Percentiles rank a stretch among this genome's conserved stretches.
Conservation (phyloP, 2,113 vertebrate species). For the Cisticola juncidis region DNA sequence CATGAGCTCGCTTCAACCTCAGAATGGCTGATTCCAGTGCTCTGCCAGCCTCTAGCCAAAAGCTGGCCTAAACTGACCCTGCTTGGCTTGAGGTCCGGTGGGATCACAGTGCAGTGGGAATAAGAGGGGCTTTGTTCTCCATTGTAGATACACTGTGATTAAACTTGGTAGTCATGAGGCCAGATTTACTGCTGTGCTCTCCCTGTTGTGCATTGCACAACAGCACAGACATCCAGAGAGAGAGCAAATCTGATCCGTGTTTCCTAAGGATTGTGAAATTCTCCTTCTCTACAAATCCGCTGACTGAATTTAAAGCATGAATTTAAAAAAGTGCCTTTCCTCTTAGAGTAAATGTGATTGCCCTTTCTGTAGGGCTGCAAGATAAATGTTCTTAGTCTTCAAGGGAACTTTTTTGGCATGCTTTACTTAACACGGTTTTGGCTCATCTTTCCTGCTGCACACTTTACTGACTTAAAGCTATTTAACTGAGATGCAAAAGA, state of each 20-base stretch:
- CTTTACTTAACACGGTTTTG: neutral
- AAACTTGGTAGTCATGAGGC: neutral
- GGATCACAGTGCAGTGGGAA: neutral
- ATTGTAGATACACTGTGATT: neutral
- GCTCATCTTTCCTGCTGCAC: neutral
- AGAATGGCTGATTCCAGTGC: neutral
- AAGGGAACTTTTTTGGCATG: neutral
- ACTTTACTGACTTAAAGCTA: neutral
- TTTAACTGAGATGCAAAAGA: neutral
- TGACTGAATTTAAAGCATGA: neutral
- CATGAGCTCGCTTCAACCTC: neutral
- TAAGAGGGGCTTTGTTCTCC: slow-evolving; percentile 39
- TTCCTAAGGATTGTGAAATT: slow-evolving; percentile 39
- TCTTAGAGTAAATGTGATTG: neutral
- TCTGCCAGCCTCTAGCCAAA: neutral
- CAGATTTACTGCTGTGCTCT: neutral
- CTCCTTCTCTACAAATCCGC: neutral
- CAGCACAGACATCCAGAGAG: neutral
- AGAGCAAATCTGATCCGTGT: neutral
- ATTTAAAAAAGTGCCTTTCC: neutral
- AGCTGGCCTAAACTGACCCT: neutral
- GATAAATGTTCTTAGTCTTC: neutral
- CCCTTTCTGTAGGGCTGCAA: neutral
- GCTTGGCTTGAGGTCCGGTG: neutral
- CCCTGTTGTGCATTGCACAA: neutral